Evolutionary conservation across 2,113 vertebrate genomes (phyloP), one percentile per base, ranked within the genome.

Genomic region (Paratilapia polleni): DNA sequence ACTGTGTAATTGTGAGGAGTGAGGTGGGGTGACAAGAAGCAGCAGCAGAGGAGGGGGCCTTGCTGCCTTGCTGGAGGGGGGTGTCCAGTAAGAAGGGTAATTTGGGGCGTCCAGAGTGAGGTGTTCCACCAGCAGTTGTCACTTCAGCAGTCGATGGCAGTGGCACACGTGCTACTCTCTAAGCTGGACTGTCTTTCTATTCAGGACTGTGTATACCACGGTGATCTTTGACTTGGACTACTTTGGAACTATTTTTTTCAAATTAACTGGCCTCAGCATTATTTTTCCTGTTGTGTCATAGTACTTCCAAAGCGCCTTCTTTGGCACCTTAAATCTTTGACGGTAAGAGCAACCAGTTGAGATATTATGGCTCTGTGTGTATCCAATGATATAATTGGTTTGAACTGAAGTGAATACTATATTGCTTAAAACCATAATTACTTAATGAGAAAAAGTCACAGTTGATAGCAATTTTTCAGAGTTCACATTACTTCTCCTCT

Each of bases 121-220:
- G 85, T 87, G 88, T 84, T 85, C 86, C 80, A 86, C 63, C 84
- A 90, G 89, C 93, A 95, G 92, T 90, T 92, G 93, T 94, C 93
- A 90, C 82, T 92, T 63, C 64, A 86, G 91, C 89, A 84, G 89
- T 62, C 64, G 66, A 60, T 59, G 80, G 61, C n/a, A 63, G 88
- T 43, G 52, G 91, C 88, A 90, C 94, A 82, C 91, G 82, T 85
- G 86, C 87, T 80, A 78, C 70, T 89, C 87, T 66, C n/a, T n/a
- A 58, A 86, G 80, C 52, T 34, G 36, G 80, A 84, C 52, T 31
- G 24, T 74, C 12, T 34, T 41, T 70, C 62, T 85, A 34, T 15
- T 59, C 80, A 41, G 89, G 81, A 93, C 85, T 64, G 61, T 70
- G 54, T 78, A 76, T 31, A 58, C 38, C 74, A 73, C 78, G 56